Conservation (phyloP, 2,113 vertebrate genomes). For the Zeus faber region DNA sequence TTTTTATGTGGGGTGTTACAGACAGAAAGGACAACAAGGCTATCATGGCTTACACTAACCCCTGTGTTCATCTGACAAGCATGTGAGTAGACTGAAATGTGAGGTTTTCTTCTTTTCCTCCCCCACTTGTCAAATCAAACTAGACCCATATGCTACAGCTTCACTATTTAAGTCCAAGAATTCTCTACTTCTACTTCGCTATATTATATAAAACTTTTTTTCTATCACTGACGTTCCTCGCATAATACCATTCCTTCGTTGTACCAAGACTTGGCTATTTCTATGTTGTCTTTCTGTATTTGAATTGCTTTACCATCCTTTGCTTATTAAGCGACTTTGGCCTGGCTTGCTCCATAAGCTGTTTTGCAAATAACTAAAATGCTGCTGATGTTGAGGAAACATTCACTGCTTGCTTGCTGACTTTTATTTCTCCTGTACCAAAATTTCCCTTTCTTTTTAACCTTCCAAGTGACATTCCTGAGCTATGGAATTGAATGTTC, state of each 20-base stretch:
- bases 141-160: no score
- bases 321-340: conserved; percentile 67
- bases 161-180: no score
- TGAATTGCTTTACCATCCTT: conserved; percentile 47
- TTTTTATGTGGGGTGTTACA: no score
- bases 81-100: conserved; percentile 17
- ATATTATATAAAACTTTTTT: no score
- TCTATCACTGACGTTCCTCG: conserved; percentile 2
- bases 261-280: conserved; percentile 29
- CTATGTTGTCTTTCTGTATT: conserved; percentile 21
- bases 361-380: conserved; percentile 61
- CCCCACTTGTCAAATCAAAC: conserved; percentile 29
- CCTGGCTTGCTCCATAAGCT: conserved; percentile 40
- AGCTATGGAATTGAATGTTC: conserved; percentile 10
- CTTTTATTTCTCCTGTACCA: conserved; percentile 32
- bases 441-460: conserved; percentile 2
- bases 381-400: conserved; percentile 65
- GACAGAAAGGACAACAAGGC: background rate
- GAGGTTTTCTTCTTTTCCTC: conserved; percentile 16
- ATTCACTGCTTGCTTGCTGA: conserved; percentile 41
- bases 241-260: conserved; percentile 7
- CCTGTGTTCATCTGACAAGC: conserved; percentile 18
- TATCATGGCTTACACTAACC: background rate
- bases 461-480: conserved; percentile 11
- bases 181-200: no score